phyloP scores from a whole-genome alignment of 2,113 vertebrate genomes.

The Heterotis niloticus region DNA sequence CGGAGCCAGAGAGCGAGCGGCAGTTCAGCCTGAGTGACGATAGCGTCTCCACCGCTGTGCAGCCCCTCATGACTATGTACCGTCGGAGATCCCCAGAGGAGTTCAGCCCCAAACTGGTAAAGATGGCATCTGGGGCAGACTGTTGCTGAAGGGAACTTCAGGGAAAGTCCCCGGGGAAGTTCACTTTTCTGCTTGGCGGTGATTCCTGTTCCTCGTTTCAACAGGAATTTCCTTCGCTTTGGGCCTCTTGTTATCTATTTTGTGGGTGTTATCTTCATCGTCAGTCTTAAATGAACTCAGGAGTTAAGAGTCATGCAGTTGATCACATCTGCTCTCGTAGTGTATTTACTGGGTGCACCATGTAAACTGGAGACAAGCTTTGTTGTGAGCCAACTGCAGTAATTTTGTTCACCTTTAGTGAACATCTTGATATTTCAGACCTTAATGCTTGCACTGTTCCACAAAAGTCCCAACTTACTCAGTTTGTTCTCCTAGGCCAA shows the following conservation, averaged over 20 bases:
- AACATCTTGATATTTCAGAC: background rate
- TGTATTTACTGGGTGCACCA: too few species aligned
- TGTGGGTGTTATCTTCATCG: too few species aligned
- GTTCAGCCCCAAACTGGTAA: constrained; percentile 93
- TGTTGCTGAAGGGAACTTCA: background rate
- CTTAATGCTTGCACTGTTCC: background rate
- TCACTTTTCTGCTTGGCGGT: background rate
- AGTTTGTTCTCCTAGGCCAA: constrained; percentile 72
- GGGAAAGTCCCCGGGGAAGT: background rate
- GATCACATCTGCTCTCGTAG: too few species aligned
- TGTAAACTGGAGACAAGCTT: too few species aligned
- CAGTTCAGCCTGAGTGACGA: constrained; percentile 88
- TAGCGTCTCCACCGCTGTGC: constrained; percentile 83
- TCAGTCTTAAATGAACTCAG: too few species aligned
- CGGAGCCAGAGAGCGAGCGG: constrained; percentile 75
- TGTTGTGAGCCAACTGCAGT: too few species aligned
- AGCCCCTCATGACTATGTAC: constrained; percentile 97
- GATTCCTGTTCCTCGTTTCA: too few species aligned
- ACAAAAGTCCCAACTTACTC: background rate
- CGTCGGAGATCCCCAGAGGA: constrained; percentile 87
- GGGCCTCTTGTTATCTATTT: too few species aligned
- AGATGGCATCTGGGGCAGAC: background rate
- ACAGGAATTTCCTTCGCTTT: too few species aligned
- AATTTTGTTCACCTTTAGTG: background rate
- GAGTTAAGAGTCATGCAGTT: too few species aligned